Evolutionary conservation across 1,140 invertebrate species (phyloP), one percentile per base, ranked within the genome.

Genomic region (Protaetia brevitarsis): DNA sequence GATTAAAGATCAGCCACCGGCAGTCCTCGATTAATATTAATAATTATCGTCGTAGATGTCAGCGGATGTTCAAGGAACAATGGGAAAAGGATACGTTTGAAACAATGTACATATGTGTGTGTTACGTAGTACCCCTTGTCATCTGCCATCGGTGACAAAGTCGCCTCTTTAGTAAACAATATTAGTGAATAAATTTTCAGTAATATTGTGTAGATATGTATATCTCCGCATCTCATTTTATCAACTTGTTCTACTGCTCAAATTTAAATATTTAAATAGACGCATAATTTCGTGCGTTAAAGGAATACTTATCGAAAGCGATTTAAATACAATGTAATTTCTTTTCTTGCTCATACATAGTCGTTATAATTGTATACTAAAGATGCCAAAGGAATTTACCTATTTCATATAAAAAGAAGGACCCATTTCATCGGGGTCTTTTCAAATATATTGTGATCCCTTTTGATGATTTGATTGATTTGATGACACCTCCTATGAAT

Each of bases 1-100:
- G 41, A 51, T 51, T 51, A 51, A 51, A 51, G 41, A 51, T 51
- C 41, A 51, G 41, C 41, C 41, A 51, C 6, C 41, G 11, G 19
- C 41, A 51, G 41, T 16, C 19, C 41, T 51, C 41, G 41, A 51
- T 51, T 51, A 51, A 51, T 51, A 51, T 51, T 51, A 51, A 51
- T 51, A 51, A 51, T 51, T 51, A 51, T 16, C 41, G 41, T 51
- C 41, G 41, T 51, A 51, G 41, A 51, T 51, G 41, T 51, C 41
- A 51, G 41, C 41, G 41, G 41, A 51, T 51, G 41, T 51, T 51
- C 19, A 51, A 51, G 26, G 41, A 51, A 51, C 41, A 51, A 51
- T 51, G 41, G n/a, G 41, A 51, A 51, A 51, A 23, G 41, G 41
- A 51, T 51, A 51, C 5, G 8, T 51, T 51, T 11, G 41, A 51